These are phyloP conservation scores for Drosophila mettleri DNA, from an alignment of 2,888 invertebrate species.

Conservation along the genomic window DNA sequence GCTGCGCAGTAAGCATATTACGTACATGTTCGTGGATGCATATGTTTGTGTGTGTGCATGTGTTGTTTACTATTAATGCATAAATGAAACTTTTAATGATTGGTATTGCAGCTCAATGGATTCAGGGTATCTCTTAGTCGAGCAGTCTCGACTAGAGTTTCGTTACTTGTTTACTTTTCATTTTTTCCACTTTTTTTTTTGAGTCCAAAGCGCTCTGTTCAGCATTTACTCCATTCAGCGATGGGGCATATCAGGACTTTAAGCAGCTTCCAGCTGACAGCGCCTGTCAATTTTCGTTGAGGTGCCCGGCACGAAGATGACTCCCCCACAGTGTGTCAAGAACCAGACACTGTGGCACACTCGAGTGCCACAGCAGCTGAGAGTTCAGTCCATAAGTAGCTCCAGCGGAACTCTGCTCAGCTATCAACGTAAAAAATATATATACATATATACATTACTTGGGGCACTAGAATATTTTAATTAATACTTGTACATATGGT, in stretches of 20 bases:
- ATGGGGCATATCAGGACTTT: slow-evolving; percentile 36
- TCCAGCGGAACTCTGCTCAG: background rate
- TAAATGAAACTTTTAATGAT: too few relatives aligned
- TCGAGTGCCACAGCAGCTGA: slow-evolving; percentile 20
- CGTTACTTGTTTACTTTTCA: background rate
- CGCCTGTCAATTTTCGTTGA: slow-evolving; percentile 54
- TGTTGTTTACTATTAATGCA: too few relatives aligned
- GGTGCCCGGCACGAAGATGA: slow-evolving; percentile 15
- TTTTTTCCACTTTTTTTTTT: slow-evolving; percentile 5
- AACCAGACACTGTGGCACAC: slow-evolving; percentile 27
- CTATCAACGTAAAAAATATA: too few relatives aligned
- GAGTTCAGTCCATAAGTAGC: slow-evolving; percentile 24
- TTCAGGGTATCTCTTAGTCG: too few relatives aligned
- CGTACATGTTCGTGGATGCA: too few relatives aligned
- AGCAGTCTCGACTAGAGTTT: too few relatives aligned
- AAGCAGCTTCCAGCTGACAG: slow-evolving; percentile 58
- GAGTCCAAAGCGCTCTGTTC: slow-evolving; percentile 24
- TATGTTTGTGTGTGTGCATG: too few relatives aligned
- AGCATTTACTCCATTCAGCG: slow-evolving; percentile 44
- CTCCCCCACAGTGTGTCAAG: slow-evolving; percentile 48
- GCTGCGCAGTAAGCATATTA: too few relatives aligned
- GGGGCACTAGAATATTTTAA: slow-evolving; percentile 9
- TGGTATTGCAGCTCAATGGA: too few relatives aligned
- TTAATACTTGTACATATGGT: background rate
- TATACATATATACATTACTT: background rate